Base-by-base conservation (phyloP, 2,888 invertebrate genomes). In the Trachelus troglodyta region DNA sequence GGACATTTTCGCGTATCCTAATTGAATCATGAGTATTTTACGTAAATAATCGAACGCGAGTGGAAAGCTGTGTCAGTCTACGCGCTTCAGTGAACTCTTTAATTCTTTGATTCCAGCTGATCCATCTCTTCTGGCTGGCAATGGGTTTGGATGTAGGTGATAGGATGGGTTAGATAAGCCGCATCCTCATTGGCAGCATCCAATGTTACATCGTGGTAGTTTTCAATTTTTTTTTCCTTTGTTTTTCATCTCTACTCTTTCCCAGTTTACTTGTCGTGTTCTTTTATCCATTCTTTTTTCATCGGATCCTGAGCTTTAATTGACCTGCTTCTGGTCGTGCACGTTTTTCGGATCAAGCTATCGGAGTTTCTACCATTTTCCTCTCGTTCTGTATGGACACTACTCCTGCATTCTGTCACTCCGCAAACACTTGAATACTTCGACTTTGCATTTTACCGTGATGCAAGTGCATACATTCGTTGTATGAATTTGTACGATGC, bases 241-340 rank as follows among this genome's bases (percentile, higher is more conserved):
- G 11, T 69, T 77, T 76, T 69, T 69, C 68, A 56, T 76, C 69
- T 69, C 23, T 69, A 31, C 69, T 34, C 37, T 68, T 82, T 23
- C 11, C n/a, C 74, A 34, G 35, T 34, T 74, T 74, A 74, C 4
- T 9, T 56, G 40, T 23, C 40, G 40, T 56, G 23, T 15, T 74
- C 4, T 11, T 34, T 74, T 34, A 9, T 6, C 23, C 74, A 11
- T 33, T 23, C 2, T 23, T 56, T 23, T 40, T 80, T 77, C 81
- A 79, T 80, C 79, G 77, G 79, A 81, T 83, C 84, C 85, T 84
- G 84, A 85, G 86, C 85, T 85, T 85, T 84, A 87, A 88, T 88
- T 87, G 87, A 87, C 87, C 87, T 81, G 84, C 80, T 87, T 87
- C 79, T 81, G 77, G 80, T 83, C 79, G 75, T 76, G 75, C 76